Conservation (phyloP, 2,113 vertebrate species). For the Oncorhynchus mykiss region DNA sequence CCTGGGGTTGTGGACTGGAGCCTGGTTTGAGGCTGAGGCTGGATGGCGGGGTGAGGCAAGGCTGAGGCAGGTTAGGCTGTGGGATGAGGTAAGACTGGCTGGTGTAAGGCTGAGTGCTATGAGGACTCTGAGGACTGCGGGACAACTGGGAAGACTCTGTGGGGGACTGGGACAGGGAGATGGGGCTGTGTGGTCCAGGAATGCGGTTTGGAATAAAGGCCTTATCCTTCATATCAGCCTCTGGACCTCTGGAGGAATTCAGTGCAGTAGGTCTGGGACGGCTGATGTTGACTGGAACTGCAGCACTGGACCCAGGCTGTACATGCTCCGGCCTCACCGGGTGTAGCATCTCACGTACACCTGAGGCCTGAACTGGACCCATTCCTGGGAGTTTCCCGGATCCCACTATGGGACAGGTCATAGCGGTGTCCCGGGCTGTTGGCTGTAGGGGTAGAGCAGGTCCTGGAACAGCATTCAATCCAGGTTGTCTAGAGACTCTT, state of each 20-base stretch:
- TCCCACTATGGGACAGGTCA: conserved; percentile 14
- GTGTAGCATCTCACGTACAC: conserved; percentile 19
- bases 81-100: conserved; percentile 48
- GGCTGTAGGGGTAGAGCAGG: conserved; percentile 32
- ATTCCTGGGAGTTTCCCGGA: conserved; percentile 29
- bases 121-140: conserved; percentile 54
- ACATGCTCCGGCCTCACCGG: conserved; percentile 25
- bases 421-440: conserved; percentile 12
- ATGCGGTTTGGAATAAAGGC: conserved; percentile 68
- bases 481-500: conserved; percentile 39
- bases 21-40: conserved; percentile 39
- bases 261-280: conserved; percentile 70
- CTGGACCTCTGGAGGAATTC: conserved; percentile 41
- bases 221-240: conserved; percentile 61
- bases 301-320: conserved; percentile 14
- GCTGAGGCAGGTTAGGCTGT: conserved; percentile 8
- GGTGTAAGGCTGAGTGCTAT: conserved; percentile 43
- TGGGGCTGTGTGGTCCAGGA: conserved; percentile 51
- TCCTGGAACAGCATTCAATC: conserved; percentile 32
- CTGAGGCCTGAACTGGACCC: conserved; percentile 20
- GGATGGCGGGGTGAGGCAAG: conserved; percentile 14
- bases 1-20: conserved; percentile 48
- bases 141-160: conserved; percentile 47
- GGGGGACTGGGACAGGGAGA: conserved; percentile 34
- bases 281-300: conserved; percentile 59